A percentile compares a stretch with the other conserved stretches of the same genome.
phyloP scores from a whole-genome alignment of 2,797 vertebrate genomes.

The Stomatorhinus walkeri region DNA sequence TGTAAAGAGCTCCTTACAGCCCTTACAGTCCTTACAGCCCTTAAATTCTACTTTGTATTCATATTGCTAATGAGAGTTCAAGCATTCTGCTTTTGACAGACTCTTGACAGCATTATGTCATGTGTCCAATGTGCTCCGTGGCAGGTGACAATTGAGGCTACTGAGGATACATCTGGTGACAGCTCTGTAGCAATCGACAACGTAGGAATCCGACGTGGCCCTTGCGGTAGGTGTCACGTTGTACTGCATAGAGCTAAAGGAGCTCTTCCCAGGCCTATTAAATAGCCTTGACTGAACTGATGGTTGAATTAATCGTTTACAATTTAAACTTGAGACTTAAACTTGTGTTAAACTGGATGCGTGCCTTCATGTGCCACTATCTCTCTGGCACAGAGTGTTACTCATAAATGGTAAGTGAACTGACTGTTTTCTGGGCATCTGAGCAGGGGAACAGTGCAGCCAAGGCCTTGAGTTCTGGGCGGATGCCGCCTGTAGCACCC shows the following conservation, averaged over 20 bases:
- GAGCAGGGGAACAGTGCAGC: constrained; percentile 61
- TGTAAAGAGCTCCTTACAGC: background rate
- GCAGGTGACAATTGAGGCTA: constrained; percentile 62
- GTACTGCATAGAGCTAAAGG: background rate
- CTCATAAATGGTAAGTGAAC: background rate
- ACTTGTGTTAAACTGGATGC: background rate
- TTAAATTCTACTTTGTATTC: background rate
- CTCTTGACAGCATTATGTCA: background rate
- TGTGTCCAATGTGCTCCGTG: background rate
- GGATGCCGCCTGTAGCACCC: constrained; percentile 58
- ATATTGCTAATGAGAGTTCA: background rate
- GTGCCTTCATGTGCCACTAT: background rate
- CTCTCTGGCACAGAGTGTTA: background rate
- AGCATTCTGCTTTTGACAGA: constrained; percentile 6
- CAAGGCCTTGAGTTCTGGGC: constrained; percentile 59
- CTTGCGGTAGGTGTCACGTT: constrained; percentile 55
- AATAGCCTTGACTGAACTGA: background rate
- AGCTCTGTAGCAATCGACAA: constrained; percentile 53
- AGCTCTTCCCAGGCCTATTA: background rate
- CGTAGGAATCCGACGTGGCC: constrained; percentile 55
- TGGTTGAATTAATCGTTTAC: background rate
- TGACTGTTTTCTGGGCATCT: background rate
- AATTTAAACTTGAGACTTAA: background rate
- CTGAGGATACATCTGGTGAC: constrained; percentile 44
- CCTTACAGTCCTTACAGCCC: background rate